These are phyloP conservation scores for Leptinotarsa peninsularis DNA, from an alignment of 2,888 invertebrate genomes.

Conservation along the genomic window DNA sequence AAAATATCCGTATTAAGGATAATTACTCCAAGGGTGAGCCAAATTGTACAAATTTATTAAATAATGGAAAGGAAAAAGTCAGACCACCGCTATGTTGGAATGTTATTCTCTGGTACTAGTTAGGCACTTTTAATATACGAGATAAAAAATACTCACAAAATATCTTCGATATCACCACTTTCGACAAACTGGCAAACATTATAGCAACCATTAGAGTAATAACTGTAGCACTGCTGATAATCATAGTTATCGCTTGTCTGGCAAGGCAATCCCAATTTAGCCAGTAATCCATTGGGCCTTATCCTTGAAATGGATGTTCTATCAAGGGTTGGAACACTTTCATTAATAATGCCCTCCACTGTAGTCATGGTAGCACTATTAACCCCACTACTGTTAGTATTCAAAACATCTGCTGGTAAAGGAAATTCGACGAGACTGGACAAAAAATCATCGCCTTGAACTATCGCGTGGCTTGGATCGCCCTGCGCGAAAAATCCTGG, in stretches of 20 bases:
- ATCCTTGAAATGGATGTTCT: slow-evolving; percentile 30
- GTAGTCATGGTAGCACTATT: background rate
- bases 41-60: too few species aligned
- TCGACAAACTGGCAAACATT: slow-evolving; percentile 77
- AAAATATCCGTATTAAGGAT: too few species aligned
- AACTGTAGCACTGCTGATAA: slow-evolving; percentile 76
- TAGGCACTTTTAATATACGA: background rate
- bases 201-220: slow-evolving; percentile 68
- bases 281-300: slow-evolving; percentile 53
- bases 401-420: background rate
- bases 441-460: background rate
- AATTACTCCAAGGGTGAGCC: too few species aligned
- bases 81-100: too few species aligned
- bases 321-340: background rate
- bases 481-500: background rate
- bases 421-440: background rate
- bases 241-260: slow-evolving; percentile 67
- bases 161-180: slow-evolving; percentile 79
- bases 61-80: too few species aligned
- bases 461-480: background rate
- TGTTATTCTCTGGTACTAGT: too few species aligned
- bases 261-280: slow-evolving; percentile 56
- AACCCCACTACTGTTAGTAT: background rate
- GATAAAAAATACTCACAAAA: slow-evolving; percentile 74
- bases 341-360: background rate